phyloP scores from a whole-genome alignment of 1,140 invertebrate species.

The Chionoecetes opilio region DNA sequence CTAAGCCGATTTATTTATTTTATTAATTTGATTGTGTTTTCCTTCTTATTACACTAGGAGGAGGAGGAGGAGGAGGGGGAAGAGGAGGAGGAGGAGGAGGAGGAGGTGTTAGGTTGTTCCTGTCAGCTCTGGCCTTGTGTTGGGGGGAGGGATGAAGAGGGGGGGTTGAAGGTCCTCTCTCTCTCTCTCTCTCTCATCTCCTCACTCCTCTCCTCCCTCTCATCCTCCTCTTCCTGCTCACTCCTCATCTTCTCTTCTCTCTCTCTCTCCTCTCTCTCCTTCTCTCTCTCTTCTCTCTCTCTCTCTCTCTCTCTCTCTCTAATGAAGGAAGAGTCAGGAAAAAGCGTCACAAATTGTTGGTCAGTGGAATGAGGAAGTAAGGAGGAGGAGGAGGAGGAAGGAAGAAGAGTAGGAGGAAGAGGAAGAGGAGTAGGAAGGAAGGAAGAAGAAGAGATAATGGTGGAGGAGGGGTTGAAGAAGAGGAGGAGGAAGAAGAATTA shows the following conservation, averaged over 20 bases:
- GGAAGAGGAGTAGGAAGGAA: not conserved
- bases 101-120: not conserved
- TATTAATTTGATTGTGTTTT: too few species aligned
- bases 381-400: slow-evolving; percentile 21
- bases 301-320: slow-evolving; percentile 7
- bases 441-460: too few species aligned
- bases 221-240: too few species aligned
- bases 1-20: not conserved
- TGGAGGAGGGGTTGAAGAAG: not conserved
- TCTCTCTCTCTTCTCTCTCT: slow-evolving; percentile 19
- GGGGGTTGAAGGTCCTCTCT: not conserved
- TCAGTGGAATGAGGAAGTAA: not conserved
- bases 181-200: slow-evolving; percentile 27
- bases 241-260: too few species aligned
- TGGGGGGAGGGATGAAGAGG: not conserved
- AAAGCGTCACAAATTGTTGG: not conserved
- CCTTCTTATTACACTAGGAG: not conserved
- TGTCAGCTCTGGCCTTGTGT: not conserved
- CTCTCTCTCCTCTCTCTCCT: too few species aligned
- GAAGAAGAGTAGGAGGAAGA: not conserved
- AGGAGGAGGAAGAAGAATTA: not conserved
- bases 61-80: slow-evolving; percentile 12
- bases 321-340: not conserved
- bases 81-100: not conserved
- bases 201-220: too few species aligned